These are phyloP conservation scores for Maccullochella peelii DNA, from an alignment of 2,113 vertebrate species.

Conservation along the genomic window DNA sequence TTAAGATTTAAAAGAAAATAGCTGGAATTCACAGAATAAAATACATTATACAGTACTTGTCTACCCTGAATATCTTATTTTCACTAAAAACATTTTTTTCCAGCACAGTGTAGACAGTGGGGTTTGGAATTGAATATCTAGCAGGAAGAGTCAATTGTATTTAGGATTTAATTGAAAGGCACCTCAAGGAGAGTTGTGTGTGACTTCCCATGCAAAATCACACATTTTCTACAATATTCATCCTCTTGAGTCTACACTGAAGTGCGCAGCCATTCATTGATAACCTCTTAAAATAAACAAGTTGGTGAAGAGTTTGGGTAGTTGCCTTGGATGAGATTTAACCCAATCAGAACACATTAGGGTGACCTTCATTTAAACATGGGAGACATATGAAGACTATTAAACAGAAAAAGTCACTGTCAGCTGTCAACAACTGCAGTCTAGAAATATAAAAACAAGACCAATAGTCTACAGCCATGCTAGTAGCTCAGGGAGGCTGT, in stretches of 20 bases:
- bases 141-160: not conserved
- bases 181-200: constrained; percentile 7
- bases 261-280: not conserved
- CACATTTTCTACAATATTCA: not conserved
- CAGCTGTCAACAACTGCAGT: not conserved
- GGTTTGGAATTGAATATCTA: not conserved
- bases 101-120: not conserved
- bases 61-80: constrained; percentile 24
- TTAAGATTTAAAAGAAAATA: constrained; percentile 47
- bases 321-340: not conserved
- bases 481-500: not conserved
- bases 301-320: not conserved
- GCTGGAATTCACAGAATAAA: constrained; percentile 25
- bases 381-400: not conserved
- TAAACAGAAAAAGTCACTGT: constrained; percentile 8
- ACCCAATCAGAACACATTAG: not conserved
- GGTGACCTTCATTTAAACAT: constrained; percentile 19
- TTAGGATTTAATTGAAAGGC: constrained; percentile 24
- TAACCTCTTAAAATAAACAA: constrained; percentile 1
- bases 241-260: not conserved
- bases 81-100: constrained; percentile 1
- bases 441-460: not conserved
- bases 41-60: constrained; percentile 15
- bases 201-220: constrained; percentile 8
- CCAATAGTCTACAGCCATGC: not conserved